phyloP scores from a whole-genome alignment of 2,797 vertebrate genomes.

The Calcarius lapponicus region DNA sequence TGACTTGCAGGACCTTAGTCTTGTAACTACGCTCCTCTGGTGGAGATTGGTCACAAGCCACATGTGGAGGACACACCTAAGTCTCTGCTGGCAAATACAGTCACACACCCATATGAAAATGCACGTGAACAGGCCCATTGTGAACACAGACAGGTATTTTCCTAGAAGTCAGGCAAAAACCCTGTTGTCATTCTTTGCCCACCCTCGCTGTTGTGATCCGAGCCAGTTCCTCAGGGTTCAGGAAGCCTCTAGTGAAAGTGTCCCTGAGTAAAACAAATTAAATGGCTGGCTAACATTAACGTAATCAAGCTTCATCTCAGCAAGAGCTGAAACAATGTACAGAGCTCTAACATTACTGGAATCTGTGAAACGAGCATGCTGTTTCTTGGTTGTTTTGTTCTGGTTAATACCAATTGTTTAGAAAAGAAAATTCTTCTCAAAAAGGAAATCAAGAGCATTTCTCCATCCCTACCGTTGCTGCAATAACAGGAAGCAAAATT shows the following conservation, averaged over 20 bases:
- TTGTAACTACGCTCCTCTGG: not conserved
- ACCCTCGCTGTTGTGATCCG: not conserved
- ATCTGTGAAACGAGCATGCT: conserved; percentile 64
- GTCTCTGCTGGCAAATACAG: not conserved
- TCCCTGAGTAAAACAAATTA: conserved; percentile 30
- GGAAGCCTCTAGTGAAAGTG: conserved; percentile 40
- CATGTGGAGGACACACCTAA: not conserved
- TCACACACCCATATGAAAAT: not conserved
- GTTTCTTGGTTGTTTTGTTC: conserved; percentile 76
- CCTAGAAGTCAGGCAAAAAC: not conserved
- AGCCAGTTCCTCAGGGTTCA: not conserved
- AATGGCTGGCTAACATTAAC: conserved; percentile 23
- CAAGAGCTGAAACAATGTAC: conserved; percentile 69
- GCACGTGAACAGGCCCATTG: not conserved
- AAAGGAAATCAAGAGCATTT: conserved; percentile 79
- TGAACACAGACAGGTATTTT: not conserved
- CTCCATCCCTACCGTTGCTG: conserved; percentile 71
- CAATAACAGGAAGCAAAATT: conserved; percentile 94
- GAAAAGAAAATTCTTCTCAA: conserved; percentile 75
- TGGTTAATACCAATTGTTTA: conserved; percentile 78
- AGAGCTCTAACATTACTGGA: conserved; percentile 73
- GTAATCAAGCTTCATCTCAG: conserved; percentile 66
- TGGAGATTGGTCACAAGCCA: not conserved
- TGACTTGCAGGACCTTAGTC: not conserved
- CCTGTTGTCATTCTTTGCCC: not conserved